Base-by-base conservation (phyloP, 1,140 invertebrate genomes). In the Hermatobates lingyangjiaoensis region DNA sequence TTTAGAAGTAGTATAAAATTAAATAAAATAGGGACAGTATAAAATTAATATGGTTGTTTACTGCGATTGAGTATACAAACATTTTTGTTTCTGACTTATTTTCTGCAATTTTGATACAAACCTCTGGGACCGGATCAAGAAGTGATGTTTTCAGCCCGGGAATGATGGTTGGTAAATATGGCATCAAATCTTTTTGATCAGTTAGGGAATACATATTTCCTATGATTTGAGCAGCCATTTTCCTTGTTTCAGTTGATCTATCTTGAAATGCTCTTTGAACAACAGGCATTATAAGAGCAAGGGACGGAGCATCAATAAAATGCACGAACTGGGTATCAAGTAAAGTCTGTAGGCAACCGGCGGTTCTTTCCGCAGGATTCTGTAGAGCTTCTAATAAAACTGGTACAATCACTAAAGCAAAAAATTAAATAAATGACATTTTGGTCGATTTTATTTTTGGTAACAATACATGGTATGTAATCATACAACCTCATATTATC, bases 131-230 rank as follows among this genome's bases (percentile, higher is more conserved):
- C 10, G 95, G 95, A 74, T 98, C 95, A 2, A 98, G 68, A 34
- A 99, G 71, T 45, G 93, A 98, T 34, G 83, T 87, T 66, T 98
- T 98, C 28, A 99, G 64, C 0, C 94, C 94, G 3, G 95, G 95
- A 50, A 98, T 93, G 55, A 99, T 92, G 44, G 83, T 91, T 1
- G 90, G 87, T 56, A 99, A 71, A 66, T 99, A 99, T 0, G 96
- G 96, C 48, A 85, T 80, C 48, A 99, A 72, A 69, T 98, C 96
- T 70, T 98, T 98, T 64, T 97, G 91, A 71, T 98, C 94, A 1
- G 95, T 98, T 10, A 99, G 71, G 0, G 91, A 96, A 68, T 98
- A 98, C 91, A 99, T 97, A 66, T 98, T 98, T 40, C 94, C 93
- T 59, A 99, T 97, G 62, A 98, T 98, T 68, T 89, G 86, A n/a